Conservation (phyloP, 2,888 invertebrate species). For the Caenorhabditis sp. region DNA sequence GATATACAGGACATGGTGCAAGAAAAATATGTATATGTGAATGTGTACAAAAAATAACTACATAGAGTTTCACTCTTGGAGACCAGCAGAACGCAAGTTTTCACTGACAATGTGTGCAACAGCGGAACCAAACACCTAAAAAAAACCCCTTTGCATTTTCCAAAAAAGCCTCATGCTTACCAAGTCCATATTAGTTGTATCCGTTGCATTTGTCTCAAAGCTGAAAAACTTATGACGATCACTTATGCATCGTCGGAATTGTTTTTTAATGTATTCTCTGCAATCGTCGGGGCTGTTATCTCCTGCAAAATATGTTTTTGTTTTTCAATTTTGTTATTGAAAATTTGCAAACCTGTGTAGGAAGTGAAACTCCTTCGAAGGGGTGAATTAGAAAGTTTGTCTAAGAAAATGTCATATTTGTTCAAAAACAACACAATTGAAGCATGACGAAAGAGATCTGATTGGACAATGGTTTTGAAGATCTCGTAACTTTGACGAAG, state of each 20-base stretch:
- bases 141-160: not conserved
- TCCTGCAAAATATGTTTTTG: slow-evolving; percentile 50
- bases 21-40: not conserved
- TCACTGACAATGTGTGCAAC: slow-evolving; percentile 57
- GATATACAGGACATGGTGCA: too few species aligned
- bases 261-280: slow-evolving; percentile 68
- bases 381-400: slow-evolving; percentile 65
- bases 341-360: slow-evolving; percentile 51
- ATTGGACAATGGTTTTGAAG: slow-evolving; percentile 69
- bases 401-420: slow-evolving; percentile 71
- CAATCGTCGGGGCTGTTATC: slow-evolving; percentile 65
- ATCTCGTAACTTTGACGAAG: slow-evolving; percentile 59
- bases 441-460: slow-evolving; percentile 71
- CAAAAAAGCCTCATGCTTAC: slow-evolving; percentile 26
- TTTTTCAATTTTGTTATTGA: not conserved
- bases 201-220: slow-evolving; percentile 71
- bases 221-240: slow-evolving; percentile 56
- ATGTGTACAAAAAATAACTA: not conserved
- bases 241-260: slow-evolving; percentile 69
- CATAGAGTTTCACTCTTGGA: slow-evolving; percentile 38
- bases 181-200: slow-evolving; percentile 70
- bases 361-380: slow-evolving; percentile 67
- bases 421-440: slow-evolving; percentile 70
- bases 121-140: slow-evolving; percentile 56
- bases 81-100: slow-evolving; percentile 55